Conservation (phyloP, 2,797 vertebrate genomes). For the Pantherophis alleghaniensis region DNA sequence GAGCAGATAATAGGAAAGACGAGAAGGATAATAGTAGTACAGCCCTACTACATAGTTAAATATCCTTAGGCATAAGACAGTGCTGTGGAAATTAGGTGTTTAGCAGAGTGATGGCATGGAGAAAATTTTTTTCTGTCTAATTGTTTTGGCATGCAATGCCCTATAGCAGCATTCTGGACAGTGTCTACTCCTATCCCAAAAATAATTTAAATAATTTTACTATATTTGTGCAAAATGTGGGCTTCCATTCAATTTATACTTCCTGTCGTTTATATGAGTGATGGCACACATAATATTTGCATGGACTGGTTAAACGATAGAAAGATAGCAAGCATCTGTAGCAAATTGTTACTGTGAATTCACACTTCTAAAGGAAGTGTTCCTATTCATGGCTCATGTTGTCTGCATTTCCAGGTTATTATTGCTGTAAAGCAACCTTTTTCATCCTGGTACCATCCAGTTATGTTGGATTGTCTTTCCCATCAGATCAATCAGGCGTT, state of each 20-base stretch:
- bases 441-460: not conserved
- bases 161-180: too few relatives aligned
- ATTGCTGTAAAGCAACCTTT: not conserved
- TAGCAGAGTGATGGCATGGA: too few relatives aligned
- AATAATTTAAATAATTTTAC: not conserved
- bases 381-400: not conserved
- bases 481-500: not conserved
- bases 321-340: not conserved
- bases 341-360: not conserved
- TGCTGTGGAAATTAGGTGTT: too few relatives aligned
- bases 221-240: not conserved
- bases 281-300: not conserved
- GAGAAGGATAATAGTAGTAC: too few relatives aligned
- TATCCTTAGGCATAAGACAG: too few relatives aligned
- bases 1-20: too few relatives aligned
- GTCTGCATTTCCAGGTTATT: not conserved
- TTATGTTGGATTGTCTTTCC: not conserved
- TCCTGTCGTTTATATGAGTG: not conserved
- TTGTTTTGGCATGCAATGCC: too few relatives aligned
- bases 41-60: too few relatives aligned
- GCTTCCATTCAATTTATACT: not conserved
- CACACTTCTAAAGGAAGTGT: not conserved
- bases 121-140: too few relatives aligned
- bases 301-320: not conserved
- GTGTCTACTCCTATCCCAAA: not conserved